Evolutionary conservation across 2,797 vertebrate species (phyloP).

Genomic region (Propithecus deckenii): DNA sequence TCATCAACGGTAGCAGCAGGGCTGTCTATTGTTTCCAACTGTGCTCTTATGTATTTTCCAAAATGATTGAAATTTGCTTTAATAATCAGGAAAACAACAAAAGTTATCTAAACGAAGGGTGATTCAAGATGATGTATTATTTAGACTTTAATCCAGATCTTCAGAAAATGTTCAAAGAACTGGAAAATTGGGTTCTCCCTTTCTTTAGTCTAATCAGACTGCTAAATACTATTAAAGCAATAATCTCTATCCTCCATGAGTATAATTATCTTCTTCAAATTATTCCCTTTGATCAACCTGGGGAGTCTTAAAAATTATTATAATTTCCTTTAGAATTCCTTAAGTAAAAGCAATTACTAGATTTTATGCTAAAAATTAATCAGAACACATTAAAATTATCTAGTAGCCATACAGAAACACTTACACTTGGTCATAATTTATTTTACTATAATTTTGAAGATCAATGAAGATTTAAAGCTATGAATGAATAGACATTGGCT

Average conservation of each 20-base stretch:
- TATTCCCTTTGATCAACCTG: conserved; percentile 75
- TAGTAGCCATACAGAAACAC: conserved; percentile 58
- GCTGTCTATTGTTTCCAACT: neutral
- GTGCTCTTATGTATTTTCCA: neutral
- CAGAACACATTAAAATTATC: conserved; percentile 62
- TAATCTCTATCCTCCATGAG: conserved; percentile 54
- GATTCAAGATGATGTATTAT: neutral
- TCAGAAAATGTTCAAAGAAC: conserved; percentile 65
- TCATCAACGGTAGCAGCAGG: neutral
- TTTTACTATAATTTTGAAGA: conserved; percentile 56
- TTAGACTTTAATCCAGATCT: conserved; percentile 34
- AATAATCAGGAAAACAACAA: neutral
- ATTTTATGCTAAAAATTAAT: conserved; percentile 76
- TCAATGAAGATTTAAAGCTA: neutral
- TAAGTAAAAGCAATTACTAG: conserved; percentile 72
- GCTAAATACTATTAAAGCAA: conserved; percentile 77
- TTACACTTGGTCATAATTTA: conserved; percentile 47
- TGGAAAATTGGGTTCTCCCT: conserved; percentile 57
- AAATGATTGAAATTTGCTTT: conserved; percentile 17
- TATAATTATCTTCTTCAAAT: conserved; percentile 81
- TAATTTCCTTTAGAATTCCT: conserved; percentile 57
- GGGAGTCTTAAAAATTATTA: conserved; percentile 42
- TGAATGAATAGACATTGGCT: neutral
- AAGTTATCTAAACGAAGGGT: neutral
- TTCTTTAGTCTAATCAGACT: conserved; percentile 72